Conservation (phyloP, 1,140 invertebrate genomes). For the Pachyrhynchus sulphureomaculatus region DNA sequence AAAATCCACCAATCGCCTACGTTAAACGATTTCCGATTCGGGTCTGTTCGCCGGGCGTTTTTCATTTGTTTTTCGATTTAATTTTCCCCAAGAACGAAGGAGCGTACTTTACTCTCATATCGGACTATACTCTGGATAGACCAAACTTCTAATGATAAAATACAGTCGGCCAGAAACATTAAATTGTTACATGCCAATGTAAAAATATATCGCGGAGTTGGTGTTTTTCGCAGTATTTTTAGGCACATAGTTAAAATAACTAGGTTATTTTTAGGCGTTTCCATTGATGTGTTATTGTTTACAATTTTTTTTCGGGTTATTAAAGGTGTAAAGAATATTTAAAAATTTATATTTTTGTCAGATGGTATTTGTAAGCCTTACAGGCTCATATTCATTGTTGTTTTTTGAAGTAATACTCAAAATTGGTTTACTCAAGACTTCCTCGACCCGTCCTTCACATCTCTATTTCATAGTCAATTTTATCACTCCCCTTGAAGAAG, state of each 20-base stretch:
- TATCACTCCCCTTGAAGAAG: too few relatives aligned
- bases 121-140: too few relatives aligned
- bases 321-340: not conserved
- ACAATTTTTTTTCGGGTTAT: not conserved
- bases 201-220: conserved; percentile 1
- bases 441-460: too few relatives aligned
- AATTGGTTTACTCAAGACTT: too few relatives aligned
- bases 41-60: not conserved
- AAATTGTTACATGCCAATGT: conserved; percentile 5
- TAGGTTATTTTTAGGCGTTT: conserved; percentile 4
- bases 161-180: not conserved
- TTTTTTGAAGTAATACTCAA: too few relatives aligned
- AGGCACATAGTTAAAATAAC: not conserved
- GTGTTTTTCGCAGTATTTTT: not conserved
- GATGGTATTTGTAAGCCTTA: too few relatives aligned
- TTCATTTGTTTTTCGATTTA: not conserved
- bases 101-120: too few relatives aligned
- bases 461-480: too few relatives aligned
- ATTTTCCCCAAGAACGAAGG: not conserved
- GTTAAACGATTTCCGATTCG: conserved; percentile 4
- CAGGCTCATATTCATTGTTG: too few relatives aligned
- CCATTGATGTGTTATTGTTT: conserved; percentile 14
- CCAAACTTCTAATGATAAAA: conserved; percentile 9
- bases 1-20: conserved; percentile 14
- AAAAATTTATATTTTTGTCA: too few relatives aligned